Evolutionary conservation across 1,140 invertebrate species (phyloP), one percentile per base, ranked within the genome.

Genomic region (Ceratina calcarata): DNA sequence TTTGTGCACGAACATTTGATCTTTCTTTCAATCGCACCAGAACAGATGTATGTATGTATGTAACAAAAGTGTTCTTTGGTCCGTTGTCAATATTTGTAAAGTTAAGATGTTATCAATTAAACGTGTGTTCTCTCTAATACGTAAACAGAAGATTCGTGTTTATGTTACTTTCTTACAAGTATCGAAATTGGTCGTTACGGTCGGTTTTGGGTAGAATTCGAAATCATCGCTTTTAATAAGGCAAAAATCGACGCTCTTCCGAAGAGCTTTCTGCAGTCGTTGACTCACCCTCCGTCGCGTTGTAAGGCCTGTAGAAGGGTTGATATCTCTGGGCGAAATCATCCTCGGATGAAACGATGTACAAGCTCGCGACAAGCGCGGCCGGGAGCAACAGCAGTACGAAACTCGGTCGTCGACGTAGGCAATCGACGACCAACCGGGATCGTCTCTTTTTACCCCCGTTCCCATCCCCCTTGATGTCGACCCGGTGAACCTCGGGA

Each of bases 331-430:
- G 53, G 6, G 90, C 86, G 53, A 85, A 86, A 0, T 85, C 79
- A 24, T 64, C 83, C 13, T 81, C 83, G 15, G 83, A 84, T 12
- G 88, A 88, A 22, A 91, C 82, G 0, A 89, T 80, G 69, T 92
- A 93, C 16, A 92, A 82, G 8, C 89, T 91, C 13, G 89, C 74
- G 16, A 87, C 62, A 8, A 93, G 80, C 18, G 90, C 37, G n/a
- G 84, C 86, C 18, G 91, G 89, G 7, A 92, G 27, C 37, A 91
- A 55, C 37, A 93, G 24, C 16, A 92, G 55, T 7, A 91, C 74
- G 18, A 91, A 37, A 4, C 86, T 75, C 2, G 89, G 86, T 51
- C 87, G 86, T 22, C 88, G 88, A 66, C 86, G 88, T 55, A 88
- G 83, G 68, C 87, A 90, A 18, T 91, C 90, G 37, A 75, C 78